These are phyloP conservation scores for Telenomus remus DNA, from an alignment of 1,140 invertebrate genomes.

Conservation along the genomic window DNA sequence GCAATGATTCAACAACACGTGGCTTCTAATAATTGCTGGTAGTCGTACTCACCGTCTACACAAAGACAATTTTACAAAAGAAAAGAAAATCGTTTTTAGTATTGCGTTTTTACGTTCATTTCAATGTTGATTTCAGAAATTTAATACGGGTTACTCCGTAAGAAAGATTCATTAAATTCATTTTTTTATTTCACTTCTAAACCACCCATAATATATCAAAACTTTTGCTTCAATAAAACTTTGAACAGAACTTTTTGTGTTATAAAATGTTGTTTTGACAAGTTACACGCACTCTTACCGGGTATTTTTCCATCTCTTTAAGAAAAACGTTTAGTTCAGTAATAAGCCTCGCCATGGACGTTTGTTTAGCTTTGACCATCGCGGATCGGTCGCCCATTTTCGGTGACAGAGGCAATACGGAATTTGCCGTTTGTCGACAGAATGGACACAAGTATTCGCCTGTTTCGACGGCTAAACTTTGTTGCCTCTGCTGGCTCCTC, in stretches of 20 bases:
- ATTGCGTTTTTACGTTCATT: slow-evolving; percentile 9
- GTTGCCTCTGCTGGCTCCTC: slow-evolving; percentile 83
- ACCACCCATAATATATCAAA: too few species aligned
- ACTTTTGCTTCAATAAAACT: too few species aligned
- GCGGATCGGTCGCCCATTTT: slow-evolving; percentile 83
- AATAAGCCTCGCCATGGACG: slow-evolving; percentile 76
- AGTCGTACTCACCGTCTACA: slow-evolving; percentile 48
- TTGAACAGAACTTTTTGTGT: too few species aligned
- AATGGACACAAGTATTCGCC: slow-evolving; percentile 96
- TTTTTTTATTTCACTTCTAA: too few species aligned
- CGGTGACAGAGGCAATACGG: slow-evolving; percentile 91
- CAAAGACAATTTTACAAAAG: slow-evolving; percentile 52
- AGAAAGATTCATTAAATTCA: too few species aligned
- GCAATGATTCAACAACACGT: slow-evolving; percentile 33
- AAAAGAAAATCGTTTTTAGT: slow-evolving; percentile 54
- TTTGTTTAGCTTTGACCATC: slow-evolving; percentile 78
- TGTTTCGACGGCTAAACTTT: slow-evolving; percentile 84
- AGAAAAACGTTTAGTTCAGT: slow-evolving; percentile 80
- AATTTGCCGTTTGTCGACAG: slow-evolving; percentile 94
- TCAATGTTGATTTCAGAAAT: background rate
- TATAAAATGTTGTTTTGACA: too few species aligned
- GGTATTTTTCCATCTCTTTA: slow-evolving; percentile 80
- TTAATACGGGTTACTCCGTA: slow-evolving; percentile 23
- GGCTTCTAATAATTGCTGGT: slow-evolving; percentile 20
- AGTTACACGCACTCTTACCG: slow-evolving; percentile 73